Evolutionary conservation across 2,113 vertebrate species (phyloP).

Genomic region (Suricata suricatta): DNA sequence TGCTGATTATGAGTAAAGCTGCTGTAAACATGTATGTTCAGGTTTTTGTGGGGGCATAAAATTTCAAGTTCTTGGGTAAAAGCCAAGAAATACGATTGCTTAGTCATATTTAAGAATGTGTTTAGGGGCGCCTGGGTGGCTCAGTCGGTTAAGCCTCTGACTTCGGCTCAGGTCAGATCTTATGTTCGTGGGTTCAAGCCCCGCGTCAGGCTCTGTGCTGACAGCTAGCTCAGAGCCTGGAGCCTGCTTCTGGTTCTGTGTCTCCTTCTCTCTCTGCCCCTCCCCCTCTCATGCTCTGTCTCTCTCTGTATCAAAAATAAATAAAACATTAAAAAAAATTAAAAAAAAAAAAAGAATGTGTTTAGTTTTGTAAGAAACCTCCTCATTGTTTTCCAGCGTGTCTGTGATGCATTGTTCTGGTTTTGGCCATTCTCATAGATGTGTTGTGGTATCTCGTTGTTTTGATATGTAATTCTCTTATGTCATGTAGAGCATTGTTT

Average conservation of each 20-base stretch:
- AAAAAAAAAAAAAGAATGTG: too few relatives aligned
- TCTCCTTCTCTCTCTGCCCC: too few relatives aligned
- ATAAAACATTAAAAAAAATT: too few relatives aligned
- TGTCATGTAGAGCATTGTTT: not conserved
- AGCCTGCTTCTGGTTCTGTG: too few relatives aligned
- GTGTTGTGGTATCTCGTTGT: not conserved
- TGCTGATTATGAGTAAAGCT: not conserved
- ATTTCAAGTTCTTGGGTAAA: not conserved
- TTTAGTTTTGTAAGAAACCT: not conserved
- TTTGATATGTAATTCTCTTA: not conserved
- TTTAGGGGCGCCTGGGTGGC: too few relatives aligned
- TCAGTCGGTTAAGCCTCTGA: too few relatives aligned
- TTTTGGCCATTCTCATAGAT: not conserved
- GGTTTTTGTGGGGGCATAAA: not conserved
- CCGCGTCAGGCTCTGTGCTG: too few relatives aligned
- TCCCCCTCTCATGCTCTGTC: too few relatives aligned
- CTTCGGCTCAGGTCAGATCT: too few relatives aligned
- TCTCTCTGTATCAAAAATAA: too few relatives aligned
- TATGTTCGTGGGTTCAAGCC: too few relatives aligned
- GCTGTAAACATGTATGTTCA: not conserved
- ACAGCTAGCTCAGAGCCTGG: too few relatives aligned
- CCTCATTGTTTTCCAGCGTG: not conserved
- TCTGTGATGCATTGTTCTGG: not conserved
- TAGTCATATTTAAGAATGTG: not conserved
- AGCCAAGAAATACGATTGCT: not conserved